phyloP scores from a whole-genome alignment of 2,888 invertebrate species.

The Drosophila multiciliata region DNA sequence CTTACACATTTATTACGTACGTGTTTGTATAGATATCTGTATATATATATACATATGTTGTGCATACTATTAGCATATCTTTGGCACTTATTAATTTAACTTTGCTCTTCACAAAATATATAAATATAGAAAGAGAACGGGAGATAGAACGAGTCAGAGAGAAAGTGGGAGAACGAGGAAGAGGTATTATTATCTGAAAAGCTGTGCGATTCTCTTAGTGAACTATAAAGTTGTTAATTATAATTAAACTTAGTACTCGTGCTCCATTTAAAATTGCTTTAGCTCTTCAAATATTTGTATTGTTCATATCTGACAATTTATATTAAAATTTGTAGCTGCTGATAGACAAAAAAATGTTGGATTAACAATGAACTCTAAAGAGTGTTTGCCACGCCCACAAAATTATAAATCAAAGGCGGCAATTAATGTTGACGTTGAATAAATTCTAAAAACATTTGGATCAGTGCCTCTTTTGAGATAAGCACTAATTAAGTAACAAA shows the following conservation, averaged over 20 bases:
- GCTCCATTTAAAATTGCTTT: not conserved
- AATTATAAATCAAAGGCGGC: not conserved
- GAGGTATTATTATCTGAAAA: not conserved
- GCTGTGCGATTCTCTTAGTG: not conserved
- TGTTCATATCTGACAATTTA: not conserved
- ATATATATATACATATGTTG: not conserved
- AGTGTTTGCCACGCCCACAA: not conserved
- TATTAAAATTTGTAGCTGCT: no score
- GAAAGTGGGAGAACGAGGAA: not conserved
- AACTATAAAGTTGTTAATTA: not conserved
- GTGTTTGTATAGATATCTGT: not conserved
- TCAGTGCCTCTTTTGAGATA: not conserved
- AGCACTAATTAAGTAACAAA: not conserved
- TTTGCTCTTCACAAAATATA: constrained; percentile 7
- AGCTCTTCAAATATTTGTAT: not conserved
- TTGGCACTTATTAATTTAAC: constrained; percentile 12
- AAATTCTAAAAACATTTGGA: not conserved
- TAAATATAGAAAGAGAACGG: not conserved
- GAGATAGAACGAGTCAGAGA: not conserved
- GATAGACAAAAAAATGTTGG: not conserved
- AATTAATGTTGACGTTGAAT: not conserved
- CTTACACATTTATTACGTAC: not conserved
- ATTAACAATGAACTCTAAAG: not conserved
- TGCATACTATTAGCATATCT: not conserved
- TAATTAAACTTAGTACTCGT: no score